These are phyloP conservation scores for Athene cunicularia DNA, from an alignment of 2,113 vertebrate species.

Conservation along the genomic window DNA sequence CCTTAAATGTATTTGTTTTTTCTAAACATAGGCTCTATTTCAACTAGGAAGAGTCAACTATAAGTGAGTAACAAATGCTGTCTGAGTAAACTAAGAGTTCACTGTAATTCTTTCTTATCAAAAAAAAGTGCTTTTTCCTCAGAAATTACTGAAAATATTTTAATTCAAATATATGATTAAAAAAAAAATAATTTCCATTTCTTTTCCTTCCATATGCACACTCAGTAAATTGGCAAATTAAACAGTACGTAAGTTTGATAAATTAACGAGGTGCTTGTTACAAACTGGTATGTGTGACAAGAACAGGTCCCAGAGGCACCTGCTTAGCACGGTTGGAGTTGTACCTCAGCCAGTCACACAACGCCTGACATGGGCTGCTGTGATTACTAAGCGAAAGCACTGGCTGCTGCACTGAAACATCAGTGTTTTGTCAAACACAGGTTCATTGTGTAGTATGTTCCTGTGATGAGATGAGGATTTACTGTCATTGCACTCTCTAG, in stretches of 20 bases:
- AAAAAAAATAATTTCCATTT: neutral
- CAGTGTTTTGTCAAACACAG: neutral
- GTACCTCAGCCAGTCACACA: neutral
- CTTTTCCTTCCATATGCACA: neutral
- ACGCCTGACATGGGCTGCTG: neutral
- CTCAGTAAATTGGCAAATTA: neutral
- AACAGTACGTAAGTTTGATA: neutral
- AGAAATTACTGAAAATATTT: neutral
- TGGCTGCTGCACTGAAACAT: neutral
- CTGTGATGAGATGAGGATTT: neutral
- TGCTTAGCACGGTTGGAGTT: neutral
- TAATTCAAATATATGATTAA: neutral
- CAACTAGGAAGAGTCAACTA: neutral
- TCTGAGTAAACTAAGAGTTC: neutral
- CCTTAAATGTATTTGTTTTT: neutral
- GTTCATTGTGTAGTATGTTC: neutral
- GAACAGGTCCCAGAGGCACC: no score
- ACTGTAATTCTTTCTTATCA: neutral
- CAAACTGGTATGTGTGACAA: neutral
- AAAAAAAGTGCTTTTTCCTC: neutral
- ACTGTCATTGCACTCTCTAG: fast-evolving
- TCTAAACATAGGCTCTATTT: neutral
- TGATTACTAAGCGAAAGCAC: no score
- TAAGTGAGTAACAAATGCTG: neutral
- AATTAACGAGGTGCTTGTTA: neutral